Evolutionary conservation across 2,888 invertebrate genomes (phyloP), one percentile per base, ranked within the genome.

Genomic region (Blomia tropicalis): DNA sequence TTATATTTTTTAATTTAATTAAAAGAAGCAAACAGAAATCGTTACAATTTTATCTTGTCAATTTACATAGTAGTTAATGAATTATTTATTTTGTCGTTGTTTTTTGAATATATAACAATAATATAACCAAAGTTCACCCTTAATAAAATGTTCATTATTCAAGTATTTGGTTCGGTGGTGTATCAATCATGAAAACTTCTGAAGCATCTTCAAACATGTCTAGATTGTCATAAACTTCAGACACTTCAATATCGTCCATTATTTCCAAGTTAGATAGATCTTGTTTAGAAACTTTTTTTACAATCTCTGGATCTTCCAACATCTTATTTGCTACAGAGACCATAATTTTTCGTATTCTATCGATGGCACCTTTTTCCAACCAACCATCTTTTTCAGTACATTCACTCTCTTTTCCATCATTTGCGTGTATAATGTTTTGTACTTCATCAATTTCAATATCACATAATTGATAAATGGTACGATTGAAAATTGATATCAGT

Each of bases 381-480:
- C 87, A 89, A 23, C 88, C 88, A 63, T 81, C 80, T 72, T 81
- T 81, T 69, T 80, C 79, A 70, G 87, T 82, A 70, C 83, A 87
- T 63, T 69, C 68, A 5, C 54, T 79, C 77, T 7, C 78, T 54
- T 64, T 51, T 61, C 62, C 64, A 65, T 70, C 60, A 63, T 69
- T 63, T 64, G 64, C 32, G 65, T 66, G 66, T 23, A 69, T 62
- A 3, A 87, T 81, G 68, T 80, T 81, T 72, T 89, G 82, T 36
- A 92, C 83, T 74, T 88, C 87, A 0, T 82, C 81, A 25, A 87
- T 75, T 22, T 82, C 76, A 44, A 92, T 78, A 73, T 93, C 87
- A 70, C 85, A 85, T 74, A 87, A 84, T 78, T 90, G 88, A 73
- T 90, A 87, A 74, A 87, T 87, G 78, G 88, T 86, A 75, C 92